These are phyloP conservation scores for Macaca fascicularis DNA, from an alignment of 2,113 vertebrate genomes.

Conservation along the genomic window T2T-MFA8v1.1 NC_088389.1:43951001-43951500, in stretches of 20 bases:
- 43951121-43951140: constrained; percentile 38
- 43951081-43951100: constrained; percentile 51
- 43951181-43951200: constrained; percentile 72
- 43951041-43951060: constrained; percentile 74
- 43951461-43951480: background rate
- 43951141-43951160: background rate
- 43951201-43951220: constrained; percentile 51
- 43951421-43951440: background rate
- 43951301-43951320: background rate
- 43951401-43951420: background rate
- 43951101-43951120: constrained; percentile 53
- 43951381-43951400: background rate
- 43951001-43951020: constrained; percentile 81
- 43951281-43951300: background rate
- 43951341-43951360: background rate
- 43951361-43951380: background rate
- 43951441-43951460: background rate
- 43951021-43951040: constrained; percentile 83
- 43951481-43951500: rapidly evolving
- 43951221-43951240: constrained; percentile 77
- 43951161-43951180: background rate
- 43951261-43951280: background rate
- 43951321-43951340: background rate
- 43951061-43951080: constrained; percentile 61
- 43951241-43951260: constrained; percentile 51